Evolutionary conservation across 2,888 invertebrate genomes (phyloP).

Genomic region (Oscheius myriophilus): DNA sequence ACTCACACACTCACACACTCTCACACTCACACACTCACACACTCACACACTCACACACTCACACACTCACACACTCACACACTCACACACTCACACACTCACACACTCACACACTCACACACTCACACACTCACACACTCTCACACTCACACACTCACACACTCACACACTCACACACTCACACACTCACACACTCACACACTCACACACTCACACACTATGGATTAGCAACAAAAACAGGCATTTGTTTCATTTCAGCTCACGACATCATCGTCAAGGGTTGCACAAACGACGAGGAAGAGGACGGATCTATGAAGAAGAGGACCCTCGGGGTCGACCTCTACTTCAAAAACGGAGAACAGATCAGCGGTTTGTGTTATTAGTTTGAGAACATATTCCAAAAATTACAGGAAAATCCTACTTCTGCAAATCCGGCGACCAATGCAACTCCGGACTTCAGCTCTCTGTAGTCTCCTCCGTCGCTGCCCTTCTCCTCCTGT

Average conservation of each 20-base stretch:
- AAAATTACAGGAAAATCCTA: slow-evolving; percentile 57
- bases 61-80: too few relatives aligned
- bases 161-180: too few relatives aligned
- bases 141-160: too few relatives aligned
- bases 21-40: too few relatives aligned
- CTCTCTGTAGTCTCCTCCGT: slow-evolving; percentile 6
- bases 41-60: too few relatives aligned
- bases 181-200: too few relatives aligned
- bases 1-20: too few relatives aligned
- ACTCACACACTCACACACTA: not conserved
- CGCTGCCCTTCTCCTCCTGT: not conserved
- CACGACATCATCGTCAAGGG: slow-evolving; percentile 60
- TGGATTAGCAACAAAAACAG: not conserved
- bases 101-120: too few relatives aligned
- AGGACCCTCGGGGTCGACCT: slow-evolving; percentile 52
- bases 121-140: too few relatives aligned
- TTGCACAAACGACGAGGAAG: slow-evolving; percentile 56
- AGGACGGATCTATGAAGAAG: slow-evolving; percentile 62
- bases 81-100: too few relatives aligned
- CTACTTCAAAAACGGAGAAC: slow-evolving; percentile 58
- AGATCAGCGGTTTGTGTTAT: slow-evolving; percentile 45
- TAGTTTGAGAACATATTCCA: too few relatives aligned
- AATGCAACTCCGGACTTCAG: slow-evolving; percentile 42
- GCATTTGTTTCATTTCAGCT: slow-evolving; percentile 29
- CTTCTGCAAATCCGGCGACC: slow-evolving; percentile 57